A percentile compares a stretch with the other conserved stretches of the same genome.
These are phyloP conservation scores for Phortica variegata DNA, from an alignment of 1,140 invertebrate species.

Conservation along the genomic window DNA sequence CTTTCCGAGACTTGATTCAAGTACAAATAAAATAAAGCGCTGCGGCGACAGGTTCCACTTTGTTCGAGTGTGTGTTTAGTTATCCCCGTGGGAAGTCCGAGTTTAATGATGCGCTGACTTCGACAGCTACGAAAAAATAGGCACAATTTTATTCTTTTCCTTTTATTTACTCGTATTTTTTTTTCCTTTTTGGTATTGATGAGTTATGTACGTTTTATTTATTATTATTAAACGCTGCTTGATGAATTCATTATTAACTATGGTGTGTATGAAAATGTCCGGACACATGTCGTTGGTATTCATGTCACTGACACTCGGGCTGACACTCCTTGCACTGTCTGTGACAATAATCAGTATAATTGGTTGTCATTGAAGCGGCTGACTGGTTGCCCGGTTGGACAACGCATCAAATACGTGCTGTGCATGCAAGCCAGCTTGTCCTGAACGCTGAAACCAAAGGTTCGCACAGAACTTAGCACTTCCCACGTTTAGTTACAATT, in stretches of 20 bases:
- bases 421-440: slow-evolving; percentile 25
- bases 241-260: too few species aligned
- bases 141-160: neutral
- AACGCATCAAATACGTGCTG: slow-evolving; percentile 36
- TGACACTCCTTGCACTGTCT: slow-evolving; percentile 5
- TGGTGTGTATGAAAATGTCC: too few species aligned
- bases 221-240: too few species aligned
- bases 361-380: slow-evolving; percentile 21
- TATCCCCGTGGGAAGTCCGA: slow-evolving; percentile 47
- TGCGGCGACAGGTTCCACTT: neutral
- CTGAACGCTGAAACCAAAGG: slow-evolving; percentile 8
- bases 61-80: slow-evolving; percentile 30
- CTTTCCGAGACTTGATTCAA: slow-evolving; percentile 24
- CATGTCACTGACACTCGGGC: slow-evolving; percentile 39
- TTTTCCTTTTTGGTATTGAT: slow-evolving; percentile 20
- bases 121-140: neutral
- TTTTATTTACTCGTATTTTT: slow-evolving; percentile 28
- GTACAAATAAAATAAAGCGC: slow-evolving; percentile 33
- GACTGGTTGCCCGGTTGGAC: slow-evolving; percentile 7
- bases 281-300: slow-evolving; percentile 23
- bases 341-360: slow-evolving; percentile 45
- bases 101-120: slow-evolving; percentile 5
- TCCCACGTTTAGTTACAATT: too few species aligned
- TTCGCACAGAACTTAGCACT: too few species aligned
- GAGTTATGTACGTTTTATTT: neutral